A percentile compares a stretch with the other conserved stretches of the same genome.
These are phyloP conservation scores for Myiotriccus ornatus DNA, from an alignment of 2,797 vertebrate species.

Conservation along the genomic window DNA sequence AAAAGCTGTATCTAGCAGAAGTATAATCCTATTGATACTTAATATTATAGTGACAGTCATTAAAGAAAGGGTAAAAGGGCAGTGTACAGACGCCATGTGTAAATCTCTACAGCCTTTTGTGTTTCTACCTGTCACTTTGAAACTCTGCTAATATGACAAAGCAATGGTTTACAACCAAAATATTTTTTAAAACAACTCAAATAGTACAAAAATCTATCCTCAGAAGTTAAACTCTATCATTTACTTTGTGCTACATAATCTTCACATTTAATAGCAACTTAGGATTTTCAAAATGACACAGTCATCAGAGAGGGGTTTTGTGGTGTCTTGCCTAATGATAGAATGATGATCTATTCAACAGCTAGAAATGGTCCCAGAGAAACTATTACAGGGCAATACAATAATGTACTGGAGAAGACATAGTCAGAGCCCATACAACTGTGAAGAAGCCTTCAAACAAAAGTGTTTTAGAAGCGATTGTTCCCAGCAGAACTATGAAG, in stretches of 20 bases:
- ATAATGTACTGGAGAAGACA: background rate
- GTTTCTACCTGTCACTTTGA: background rate
- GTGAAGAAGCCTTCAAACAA: background rate
- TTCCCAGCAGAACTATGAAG: slow-evolving; percentile 13
- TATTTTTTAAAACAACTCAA: background rate
- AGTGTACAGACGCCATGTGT: background rate
- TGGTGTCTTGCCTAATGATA: background rate
- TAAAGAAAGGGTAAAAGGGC: background rate
- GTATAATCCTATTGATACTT: background rate
- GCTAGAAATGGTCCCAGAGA: slow-evolving; percentile 10
- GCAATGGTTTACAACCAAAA: background rate
- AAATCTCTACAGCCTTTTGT: background rate
- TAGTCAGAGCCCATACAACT: background rate
- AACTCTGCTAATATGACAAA: background rate
- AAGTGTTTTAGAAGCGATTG: background rate
- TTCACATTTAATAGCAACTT: background rate
- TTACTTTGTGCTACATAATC: background rate
- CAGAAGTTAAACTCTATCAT: background rate
- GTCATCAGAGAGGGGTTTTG: background rate
- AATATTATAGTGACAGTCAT: background rate
- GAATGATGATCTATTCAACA: background rate
- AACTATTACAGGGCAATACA: background rate
- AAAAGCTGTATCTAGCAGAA: background rate
- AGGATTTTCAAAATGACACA: background rate
- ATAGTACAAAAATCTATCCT: background rate